Evolutionary conservation across 2,113 vertebrate genomes (phyloP).

Genomic region (Microcebus griseorufus): DNA sequence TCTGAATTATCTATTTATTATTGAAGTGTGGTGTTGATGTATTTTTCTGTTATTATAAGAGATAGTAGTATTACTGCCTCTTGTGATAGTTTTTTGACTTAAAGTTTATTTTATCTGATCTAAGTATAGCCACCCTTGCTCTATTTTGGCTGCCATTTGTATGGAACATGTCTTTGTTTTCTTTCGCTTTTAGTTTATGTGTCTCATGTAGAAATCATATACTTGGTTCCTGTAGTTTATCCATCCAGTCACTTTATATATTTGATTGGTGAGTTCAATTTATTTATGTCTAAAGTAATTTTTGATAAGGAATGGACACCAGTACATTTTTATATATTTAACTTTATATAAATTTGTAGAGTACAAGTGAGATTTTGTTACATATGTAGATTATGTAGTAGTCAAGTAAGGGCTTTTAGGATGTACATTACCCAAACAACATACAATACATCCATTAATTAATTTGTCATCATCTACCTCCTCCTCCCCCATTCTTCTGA

Average conservation of each 20-base stretch:
- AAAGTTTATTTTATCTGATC: not conserved
- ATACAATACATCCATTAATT: too few relatives aligned
- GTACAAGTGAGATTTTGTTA: too few relatives aligned
- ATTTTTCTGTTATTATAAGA: not conserved
- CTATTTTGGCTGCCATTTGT: not conserved
- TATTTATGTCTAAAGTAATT: not conserved
- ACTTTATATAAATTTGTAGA: too few relatives aligned
- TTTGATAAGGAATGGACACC: not conserved
- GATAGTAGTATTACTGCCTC: not conserved
- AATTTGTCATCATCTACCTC: too few relatives aligned
- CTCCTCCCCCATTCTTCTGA: too few relatives aligned
- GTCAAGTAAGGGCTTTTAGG: too few relatives aligned
- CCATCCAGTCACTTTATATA: not conserved
- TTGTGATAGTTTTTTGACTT: not conserved
- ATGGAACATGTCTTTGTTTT: not conserved
- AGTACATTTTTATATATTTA: not conserved
- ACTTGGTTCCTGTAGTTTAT: not conserved
- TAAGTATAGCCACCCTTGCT: not conserved
- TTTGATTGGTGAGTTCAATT: not conserved
- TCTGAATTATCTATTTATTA: not conserved
- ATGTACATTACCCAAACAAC: too few relatives aligned
- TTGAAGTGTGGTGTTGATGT: not conserved
- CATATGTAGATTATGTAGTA: too few relatives aligned
- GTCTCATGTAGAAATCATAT: not conserved
- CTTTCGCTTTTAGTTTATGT: not conserved